These are phyloP conservation scores for Drosophila kohkoa DNA, from an alignment of 1,140 invertebrate species.

Conservation along the genomic window DNA sequence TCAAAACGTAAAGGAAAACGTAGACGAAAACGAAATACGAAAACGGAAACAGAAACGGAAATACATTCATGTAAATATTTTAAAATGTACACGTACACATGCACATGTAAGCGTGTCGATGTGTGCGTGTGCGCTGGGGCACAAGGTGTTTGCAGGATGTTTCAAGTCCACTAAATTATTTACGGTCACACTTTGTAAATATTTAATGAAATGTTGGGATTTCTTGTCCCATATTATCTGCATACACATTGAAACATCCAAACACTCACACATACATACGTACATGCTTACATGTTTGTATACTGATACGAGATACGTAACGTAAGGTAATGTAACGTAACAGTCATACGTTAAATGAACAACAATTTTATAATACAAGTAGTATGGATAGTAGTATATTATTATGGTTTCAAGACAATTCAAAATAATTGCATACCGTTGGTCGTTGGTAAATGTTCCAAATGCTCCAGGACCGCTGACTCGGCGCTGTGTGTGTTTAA, in stretches of 20 bases:
- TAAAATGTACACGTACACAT: conserved; percentile 36
- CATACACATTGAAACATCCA: conserved; percentile 33
- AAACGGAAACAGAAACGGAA: conserved; percentile 29
- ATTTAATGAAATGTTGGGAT: conserved; percentile 53
- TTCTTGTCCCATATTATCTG: conserved; percentile 31
- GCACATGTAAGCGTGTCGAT: not conserved
- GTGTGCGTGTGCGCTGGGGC: conserved; percentile 11
- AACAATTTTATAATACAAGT: conserved; percentile 44
- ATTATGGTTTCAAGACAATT: conserved; percentile 40
- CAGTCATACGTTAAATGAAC: conserved; percentile 34
- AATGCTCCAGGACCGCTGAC: conserved; percentile 84
- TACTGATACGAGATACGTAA: conserved; percentile 10
- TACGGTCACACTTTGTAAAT: conserved; percentile 46
- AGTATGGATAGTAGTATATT: not conserved
- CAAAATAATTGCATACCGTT: conserved; percentile 74
- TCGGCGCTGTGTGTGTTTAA: conserved; percentile 84
- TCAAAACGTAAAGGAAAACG: conserved; percentile 44
- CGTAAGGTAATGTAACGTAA: conserved; percentile 18
- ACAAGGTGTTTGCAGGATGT: conserved; percentile 38
- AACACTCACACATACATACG: conserved; percentile 2
- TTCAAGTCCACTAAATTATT: conserved; percentile 40
- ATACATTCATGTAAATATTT: conserved; percentile 56
- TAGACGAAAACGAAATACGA: not conserved
- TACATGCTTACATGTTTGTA: conserved; percentile 3
- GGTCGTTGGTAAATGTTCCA: conserved; percentile 82